A percentile compares a stretch with the other conserved stretches of the same genome.
phyloP scores from a whole-genome alignment of 1,140 invertebrate species.

The Cyrtorhinus lividipennis region DNA sequence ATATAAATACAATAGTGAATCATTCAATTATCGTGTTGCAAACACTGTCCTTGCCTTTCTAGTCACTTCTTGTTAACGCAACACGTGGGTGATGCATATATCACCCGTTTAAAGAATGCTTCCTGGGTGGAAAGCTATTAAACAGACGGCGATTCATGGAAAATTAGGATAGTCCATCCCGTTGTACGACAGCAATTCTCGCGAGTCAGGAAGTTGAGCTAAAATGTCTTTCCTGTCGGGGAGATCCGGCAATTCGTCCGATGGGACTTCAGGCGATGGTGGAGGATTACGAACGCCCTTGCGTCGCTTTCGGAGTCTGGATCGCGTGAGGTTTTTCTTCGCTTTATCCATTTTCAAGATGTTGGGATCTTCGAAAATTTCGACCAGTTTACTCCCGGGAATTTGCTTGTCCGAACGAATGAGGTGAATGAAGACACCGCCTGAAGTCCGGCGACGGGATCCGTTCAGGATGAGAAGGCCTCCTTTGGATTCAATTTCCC shows the following conservation, averaged over 20 bases:
- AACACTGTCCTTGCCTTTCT: no score
- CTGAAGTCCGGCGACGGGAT: conserved; percentile 31
- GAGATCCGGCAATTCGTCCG: conserved; percentile 7
- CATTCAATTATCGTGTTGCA: no score
- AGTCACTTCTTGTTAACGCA: no score
- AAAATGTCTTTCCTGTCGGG: conserved; percentile 4
- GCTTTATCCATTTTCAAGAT: background rate
- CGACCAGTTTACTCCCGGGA: background rate
- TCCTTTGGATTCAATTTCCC: conserved; percentile 31
- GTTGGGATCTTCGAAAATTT: conserved; percentile 14
- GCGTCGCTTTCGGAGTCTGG: background rate
- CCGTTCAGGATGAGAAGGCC: conserved; percentile 33
- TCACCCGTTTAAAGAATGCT: no score
- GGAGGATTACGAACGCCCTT: conserved; percentile 15
- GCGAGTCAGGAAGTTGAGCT: background rate
- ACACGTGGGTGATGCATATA: no score
- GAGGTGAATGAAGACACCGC: conserved; percentile 34
- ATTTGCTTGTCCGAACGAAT: conserved; percentile 7
- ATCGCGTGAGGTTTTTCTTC: background rate
- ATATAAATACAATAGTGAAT: no score
- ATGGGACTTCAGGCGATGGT: conserved; percentile 8
- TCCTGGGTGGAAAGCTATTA: no score
- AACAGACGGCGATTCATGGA: no score
- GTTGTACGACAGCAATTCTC: background rate
- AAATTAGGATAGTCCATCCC: background rate